phyloP scores from a whole-genome alignment of 1,140 invertebrate species.

The Drosophila orosa region DNA sequence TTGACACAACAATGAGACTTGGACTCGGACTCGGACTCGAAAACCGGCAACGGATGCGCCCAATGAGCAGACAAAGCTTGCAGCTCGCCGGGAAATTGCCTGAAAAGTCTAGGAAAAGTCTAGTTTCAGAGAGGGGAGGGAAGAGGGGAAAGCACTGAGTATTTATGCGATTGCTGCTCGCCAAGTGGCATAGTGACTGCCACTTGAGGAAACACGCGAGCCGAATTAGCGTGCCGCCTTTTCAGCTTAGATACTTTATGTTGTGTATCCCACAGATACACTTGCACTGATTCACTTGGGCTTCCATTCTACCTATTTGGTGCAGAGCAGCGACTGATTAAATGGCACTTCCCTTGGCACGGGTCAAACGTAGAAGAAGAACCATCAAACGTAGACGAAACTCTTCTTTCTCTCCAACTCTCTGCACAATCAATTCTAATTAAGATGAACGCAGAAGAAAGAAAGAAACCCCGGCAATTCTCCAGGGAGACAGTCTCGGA shows the following conservation, averaged over 20 bases:
- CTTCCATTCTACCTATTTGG: slow-evolving; percentile 16
- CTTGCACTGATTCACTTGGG: slow-evolving; percentile 60
- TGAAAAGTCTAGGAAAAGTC: slow-evolving; percentile 53
- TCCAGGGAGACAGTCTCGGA: slow-evolving; percentile 3
- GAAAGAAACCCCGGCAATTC: slow-evolving; percentile 11
- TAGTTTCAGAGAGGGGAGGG: slow-evolving; percentile 10
- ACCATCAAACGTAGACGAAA: slow-evolving; percentile 10
- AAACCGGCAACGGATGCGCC: slow-evolving; percentile 79
- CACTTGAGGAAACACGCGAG: slow-evolving; percentile 82
- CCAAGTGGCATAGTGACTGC: slow-evolving; percentile 79
- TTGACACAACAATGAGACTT: slow-evolving; percentile 79
- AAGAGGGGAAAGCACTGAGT: slow-evolving; percentile 4
- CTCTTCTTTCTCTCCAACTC: slow-evolving; percentile 35
- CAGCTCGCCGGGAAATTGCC: slow-evolving; percentile 80
- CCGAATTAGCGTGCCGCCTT: slow-evolving; percentile 81
- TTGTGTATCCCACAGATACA: slow-evolving; percentile 67
- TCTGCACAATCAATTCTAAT: slow-evolving; percentile 70
- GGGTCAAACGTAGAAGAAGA: slow-evolving; percentile 42
- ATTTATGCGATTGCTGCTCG: slow-evolving; percentile 80
- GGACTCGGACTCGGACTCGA: slow-evolving; percentile 34
- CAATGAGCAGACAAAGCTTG: slow-evolving; percentile 82
- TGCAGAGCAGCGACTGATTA: slow-evolving; percentile 52
- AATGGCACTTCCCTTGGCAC: slow-evolving; percentile 76
- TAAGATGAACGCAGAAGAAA: slow-evolving; percentile 32
- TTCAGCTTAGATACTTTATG: slow-evolving; percentile 58